phyloP scores from a whole-genome alignment of 2,797 vertebrate species.

The Galagoides demidoff region DNA sequence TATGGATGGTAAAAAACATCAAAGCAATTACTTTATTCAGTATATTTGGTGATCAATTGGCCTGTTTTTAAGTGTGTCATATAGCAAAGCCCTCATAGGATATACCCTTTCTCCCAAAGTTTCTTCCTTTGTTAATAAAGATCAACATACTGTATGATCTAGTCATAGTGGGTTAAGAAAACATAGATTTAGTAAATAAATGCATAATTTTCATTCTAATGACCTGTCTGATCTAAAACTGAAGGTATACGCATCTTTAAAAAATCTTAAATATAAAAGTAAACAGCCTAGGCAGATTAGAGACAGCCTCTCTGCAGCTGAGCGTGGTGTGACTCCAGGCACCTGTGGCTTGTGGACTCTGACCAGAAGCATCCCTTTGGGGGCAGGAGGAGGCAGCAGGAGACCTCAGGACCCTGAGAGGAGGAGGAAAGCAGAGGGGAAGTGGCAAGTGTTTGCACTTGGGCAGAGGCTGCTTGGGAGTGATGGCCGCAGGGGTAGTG shows the following conservation, averaged over 20 bases:
- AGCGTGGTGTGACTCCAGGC: no score
- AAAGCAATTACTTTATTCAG: not conserved
- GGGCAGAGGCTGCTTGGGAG: no score
- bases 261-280: not conserved
- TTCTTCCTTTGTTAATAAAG: slow-evolving; percentile 11
- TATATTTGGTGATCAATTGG: not conserved
- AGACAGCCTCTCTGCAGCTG: no score
- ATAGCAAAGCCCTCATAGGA: not conserved
- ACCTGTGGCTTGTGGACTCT: no score
- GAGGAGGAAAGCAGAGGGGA: no score
- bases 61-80: not conserved
- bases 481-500: no score
- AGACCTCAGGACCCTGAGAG: no score
- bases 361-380: no score
- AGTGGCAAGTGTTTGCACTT: no score
- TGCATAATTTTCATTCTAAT: not conserved
- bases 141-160: not conserved
- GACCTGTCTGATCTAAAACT: slow-evolving; percentile 7
- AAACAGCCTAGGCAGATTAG: not conserved
- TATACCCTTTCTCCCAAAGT: not conserved
- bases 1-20: not conserved
- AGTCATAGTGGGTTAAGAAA: not conserved
- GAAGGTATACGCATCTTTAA: not conserved
- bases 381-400: no score
- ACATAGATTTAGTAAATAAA: not conserved